Conservation (phyloP, 2,888 invertebrate species). For the Chrysotoxum bicinctum region DNA sequence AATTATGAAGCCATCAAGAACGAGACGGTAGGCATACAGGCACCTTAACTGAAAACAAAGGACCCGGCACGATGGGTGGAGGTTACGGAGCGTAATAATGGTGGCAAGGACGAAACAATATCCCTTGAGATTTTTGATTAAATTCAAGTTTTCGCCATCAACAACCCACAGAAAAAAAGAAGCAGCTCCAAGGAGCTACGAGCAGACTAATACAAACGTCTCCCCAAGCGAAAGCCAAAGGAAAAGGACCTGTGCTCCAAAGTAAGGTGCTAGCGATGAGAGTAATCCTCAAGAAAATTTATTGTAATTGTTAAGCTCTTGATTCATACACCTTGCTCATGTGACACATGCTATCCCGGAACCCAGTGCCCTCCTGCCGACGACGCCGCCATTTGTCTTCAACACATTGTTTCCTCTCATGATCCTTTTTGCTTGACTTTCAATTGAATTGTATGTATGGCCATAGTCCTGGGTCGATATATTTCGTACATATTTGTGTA, state of each 20-base stretch:
- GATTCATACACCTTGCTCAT: constrained; percentile 66
- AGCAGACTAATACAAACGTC: constrained; percentile 19
- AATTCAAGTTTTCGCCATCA: constrained; percentile 56
- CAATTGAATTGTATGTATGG: constrained; percentile 27
- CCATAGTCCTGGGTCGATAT: constrained; percentile 3
- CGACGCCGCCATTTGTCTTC: background rate
- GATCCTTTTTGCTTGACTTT: background rate
- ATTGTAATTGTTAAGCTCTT: constrained; percentile 66
- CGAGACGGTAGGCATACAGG: background rate
- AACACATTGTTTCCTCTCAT: constrained; percentile 38
- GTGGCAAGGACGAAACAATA: constrained; percentile 33
- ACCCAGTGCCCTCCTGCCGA: background rate
- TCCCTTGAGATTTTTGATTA: constrained; percentile 67
- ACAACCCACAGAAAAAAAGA: constrained; percentile 24
- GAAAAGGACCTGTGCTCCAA: constrained; percentile 36
- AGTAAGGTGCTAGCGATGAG: constrained; percentile 44
- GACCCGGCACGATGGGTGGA: background rate
- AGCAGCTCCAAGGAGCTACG: constrained; percentile 5
- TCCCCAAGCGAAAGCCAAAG: constrained; percentile 3
- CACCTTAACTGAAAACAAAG: constrained; percentile 13
- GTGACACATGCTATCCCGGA: constrained; percentile 44
- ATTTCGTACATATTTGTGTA: background rate
- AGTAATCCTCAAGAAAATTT: constrained; percentile 68
- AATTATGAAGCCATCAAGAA: constrained; percentile 57
- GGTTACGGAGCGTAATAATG: background rate